phyloP scores from a whole-genome alignment of 2,888 invertebrate species.

The Plagodis pulveraria region DNA sequence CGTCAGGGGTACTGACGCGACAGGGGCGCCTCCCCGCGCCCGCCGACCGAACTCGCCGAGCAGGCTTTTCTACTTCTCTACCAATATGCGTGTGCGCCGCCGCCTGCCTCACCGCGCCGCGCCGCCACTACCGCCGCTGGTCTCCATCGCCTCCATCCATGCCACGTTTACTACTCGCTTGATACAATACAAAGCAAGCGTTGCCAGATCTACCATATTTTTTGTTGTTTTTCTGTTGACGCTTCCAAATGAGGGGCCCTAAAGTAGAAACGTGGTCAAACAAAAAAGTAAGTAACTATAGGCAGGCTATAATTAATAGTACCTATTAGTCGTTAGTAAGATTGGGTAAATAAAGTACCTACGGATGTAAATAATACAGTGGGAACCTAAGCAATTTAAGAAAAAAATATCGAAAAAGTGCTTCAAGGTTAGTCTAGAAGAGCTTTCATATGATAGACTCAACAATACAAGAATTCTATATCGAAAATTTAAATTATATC shows the following conservation, averaged over 20 bases:
- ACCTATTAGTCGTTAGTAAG: neutral
- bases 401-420: no score
- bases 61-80: slow-evolving; percentile 61
- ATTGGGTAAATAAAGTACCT: neutral
- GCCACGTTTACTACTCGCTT: slow-evolving; percentile 63
- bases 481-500: no score
- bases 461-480: no score
- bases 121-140: slow-evolving; percentile 36
- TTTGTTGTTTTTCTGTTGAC: slow-evolving; percentile 77
- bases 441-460: no score
- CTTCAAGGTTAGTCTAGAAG: no score
- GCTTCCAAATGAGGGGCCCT: slow-evolving; percentile 77
- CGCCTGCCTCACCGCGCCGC: slow-evolving; percentile 34
- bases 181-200: slow-evolving; percentile 49
- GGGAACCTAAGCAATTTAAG: no score
- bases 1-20: slow-evolving; percentile 71
- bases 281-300: slow-evolving; percentile 38
- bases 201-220: slow-evolving; percentile 70
- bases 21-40: slow-evolving; percentile 55
- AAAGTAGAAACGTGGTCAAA: slow-evolving; percentile 71
- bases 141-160: slow-evolving; percentile 30
- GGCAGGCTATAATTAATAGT: neutral
- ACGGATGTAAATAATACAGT: no score
- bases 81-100: slow-evolving; percentile 74
- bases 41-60: slow-evolving; percentile 66